Base-by-base conservation (phyloP, 1,140 invertebrate species). In the Saccostrea glomerata region DNA sequence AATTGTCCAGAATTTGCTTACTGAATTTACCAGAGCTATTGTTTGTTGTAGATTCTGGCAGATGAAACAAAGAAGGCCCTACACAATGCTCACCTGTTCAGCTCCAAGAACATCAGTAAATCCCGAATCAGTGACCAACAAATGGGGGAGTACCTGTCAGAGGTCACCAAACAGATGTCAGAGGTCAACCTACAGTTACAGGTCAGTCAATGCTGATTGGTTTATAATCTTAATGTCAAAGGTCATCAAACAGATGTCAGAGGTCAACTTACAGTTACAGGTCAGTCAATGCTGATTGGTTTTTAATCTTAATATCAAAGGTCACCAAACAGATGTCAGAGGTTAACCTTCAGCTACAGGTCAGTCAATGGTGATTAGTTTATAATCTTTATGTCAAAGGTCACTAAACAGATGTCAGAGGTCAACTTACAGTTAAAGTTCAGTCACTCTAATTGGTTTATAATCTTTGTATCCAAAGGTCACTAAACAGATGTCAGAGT, bases 41-140 rank as follows among this genome's bases (percentile, higher is more conserved):
- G 17, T 63, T 63, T 63, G 11, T 77, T 25, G 1, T 60, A 94
- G 92, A 86, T 94, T 25, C 89, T 94, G 63, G 89, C 89, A 63
- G 93, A 94, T 88, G 91, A 90, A 84, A 92, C 91, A 9, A 92
- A 92, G 89, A 90, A 89, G 60, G 87, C 91, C 9, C 58, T 89
- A 17, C 87, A 86, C 85, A 86, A 92, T 82, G 87, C 92, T 25
- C 90, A 92, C 58, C 88, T 60, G n/a, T 88, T 93, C 40, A 91
- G 85, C 85, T 85, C 87, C 2, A 88, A 89, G 25, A 85, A 55
- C 23, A 30, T 90, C 86, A 87, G 86, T 77, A 82, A 90, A 90
- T 85, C 91, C 86, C 60, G 60, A 9, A 66, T 91, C 30, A 85
- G 86, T 55, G 86, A 89, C n/a, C 87, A 87, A 77, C 92, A 92